These are phyloP conservation scores for Onthophagus taurus DNA, from an alignment of 1,140 invertebrate species.

Conservation along the genomic window DNA sequence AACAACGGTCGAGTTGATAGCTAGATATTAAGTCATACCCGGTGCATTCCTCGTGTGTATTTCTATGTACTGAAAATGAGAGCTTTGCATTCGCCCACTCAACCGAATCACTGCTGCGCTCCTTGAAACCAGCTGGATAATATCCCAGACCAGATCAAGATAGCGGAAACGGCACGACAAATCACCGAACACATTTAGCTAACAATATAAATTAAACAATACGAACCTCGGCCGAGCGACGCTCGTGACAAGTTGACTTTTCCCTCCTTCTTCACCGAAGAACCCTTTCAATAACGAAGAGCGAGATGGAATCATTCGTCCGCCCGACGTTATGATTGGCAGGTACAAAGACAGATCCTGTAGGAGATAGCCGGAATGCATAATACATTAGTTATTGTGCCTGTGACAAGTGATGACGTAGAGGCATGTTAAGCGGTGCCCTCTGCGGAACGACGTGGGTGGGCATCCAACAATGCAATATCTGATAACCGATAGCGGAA, in stretches of 20 bases:
- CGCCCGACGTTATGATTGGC: slow-evolving; percentile 17
- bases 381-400: slow-evolving; percentile 23
- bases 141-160: slow-evolving; percentile 16
- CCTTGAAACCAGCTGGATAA: background rate
- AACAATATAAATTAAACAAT: slow-evolving; percentile 20
- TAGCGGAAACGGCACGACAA: slow-evolving; percentile 21
- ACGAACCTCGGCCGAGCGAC: slow-evolving; percentile 1
- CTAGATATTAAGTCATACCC: too few species aligned
- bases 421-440: slow-evolving; percentile 14
- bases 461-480: slow-evolving; percentile 11
- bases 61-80: too few species aligned
- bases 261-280: background rate
- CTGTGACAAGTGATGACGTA: slow-evolving; percentile 22
- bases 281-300: too few species aligned
- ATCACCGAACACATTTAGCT: slow-evolving; percentile 22
- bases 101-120: too few species aligned
- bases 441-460: slow-evolving; percentile 11
- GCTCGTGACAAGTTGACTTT: background rate
- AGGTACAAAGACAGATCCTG: slow-evolving; percentile 21
- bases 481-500: slow-evolving; percentile 13
- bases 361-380: slow-evolving; percentile 17
- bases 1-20: too few species aligned
- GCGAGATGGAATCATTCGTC: too few species aligned
- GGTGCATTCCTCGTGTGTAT: too few species aligned
- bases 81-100: too few species aligned